phyloP scores from a whole-genome alignment of 1,140 invertebrate species.

The Diprion similis region DNA sequence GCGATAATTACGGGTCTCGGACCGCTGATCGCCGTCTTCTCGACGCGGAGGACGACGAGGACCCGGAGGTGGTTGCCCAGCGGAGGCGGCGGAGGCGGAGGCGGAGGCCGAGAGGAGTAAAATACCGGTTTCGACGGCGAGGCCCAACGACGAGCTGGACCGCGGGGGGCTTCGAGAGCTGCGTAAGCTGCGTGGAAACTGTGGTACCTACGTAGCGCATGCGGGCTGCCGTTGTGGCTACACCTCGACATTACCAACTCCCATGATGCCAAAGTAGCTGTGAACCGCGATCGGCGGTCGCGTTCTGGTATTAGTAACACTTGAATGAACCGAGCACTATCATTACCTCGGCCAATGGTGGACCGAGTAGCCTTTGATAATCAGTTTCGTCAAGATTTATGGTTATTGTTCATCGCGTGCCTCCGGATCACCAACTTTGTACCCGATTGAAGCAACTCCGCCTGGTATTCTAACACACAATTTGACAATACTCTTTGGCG shows the following conservation, averaged over 20 bases:
- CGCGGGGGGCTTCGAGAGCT: not conserved
- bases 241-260: not conserved
- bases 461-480: no score
- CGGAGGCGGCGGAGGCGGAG: slow-evolving; percentile 2
- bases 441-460: no score
- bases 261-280: not conserved
- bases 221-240: not conserved
- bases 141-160: not conserved
- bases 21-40: slow-evolving; percentile 13
- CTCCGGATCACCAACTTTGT: no score
- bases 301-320: slow-evolving; percentile 7
- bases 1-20: slow-evolving; percentile 35
- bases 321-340: not conserved
- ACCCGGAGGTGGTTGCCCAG: not conserved
- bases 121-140: not conserved
- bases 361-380: slow-evolving; percentile 3
- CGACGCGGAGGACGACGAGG: not conserved
- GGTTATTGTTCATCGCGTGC: not conserved
- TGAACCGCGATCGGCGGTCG: not conserved
- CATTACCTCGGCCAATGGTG: not conserved
- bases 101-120: not conserved
- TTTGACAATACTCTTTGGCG: no score
- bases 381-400: slow-evolving; percentile 4
- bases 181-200: not conserved
- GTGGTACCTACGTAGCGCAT: not conserved